A percentile compares a stretch with the other conserved stretches of the same genome.
Conservation (phyloP, 2,888 invertebrate species). For the Orthosia cruda region DNA sequence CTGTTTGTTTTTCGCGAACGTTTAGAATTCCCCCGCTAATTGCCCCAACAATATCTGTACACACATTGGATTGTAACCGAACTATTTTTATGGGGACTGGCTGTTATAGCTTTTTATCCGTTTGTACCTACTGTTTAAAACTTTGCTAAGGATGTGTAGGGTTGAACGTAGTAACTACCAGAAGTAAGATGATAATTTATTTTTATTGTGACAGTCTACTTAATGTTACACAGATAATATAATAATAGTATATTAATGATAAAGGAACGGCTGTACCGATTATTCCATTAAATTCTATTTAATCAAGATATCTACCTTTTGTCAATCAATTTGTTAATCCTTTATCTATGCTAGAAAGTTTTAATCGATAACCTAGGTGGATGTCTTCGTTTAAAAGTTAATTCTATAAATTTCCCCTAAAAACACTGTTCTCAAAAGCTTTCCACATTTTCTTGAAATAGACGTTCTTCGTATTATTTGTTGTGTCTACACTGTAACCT, state of each 20-base stretch:
- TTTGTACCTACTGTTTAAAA: constrained; percentile 7
- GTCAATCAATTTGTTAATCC: too few species aligned
- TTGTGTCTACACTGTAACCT: constrained; percentile 30
- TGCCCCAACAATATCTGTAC: constrained; percentile 74
- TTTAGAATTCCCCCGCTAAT: constrained; percentile 78
- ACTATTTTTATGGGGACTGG: constrained; percentile 48
- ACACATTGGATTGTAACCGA: constrained; percentile 64
- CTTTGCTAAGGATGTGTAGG: background rate
- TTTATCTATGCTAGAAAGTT: too few species aligned
- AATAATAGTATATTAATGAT: too few species aligned
- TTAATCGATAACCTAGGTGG: too few species aligned
- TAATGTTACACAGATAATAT: too few species aligned
- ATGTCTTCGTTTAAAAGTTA: background rate
- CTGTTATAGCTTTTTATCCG: constrained; percentile 29
- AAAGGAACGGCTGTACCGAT: too few species aligned
- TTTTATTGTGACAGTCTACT: background rate
- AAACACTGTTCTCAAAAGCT: background rate
- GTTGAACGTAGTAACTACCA: background rate
- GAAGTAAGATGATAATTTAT: background rate
- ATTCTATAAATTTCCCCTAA: background rate
- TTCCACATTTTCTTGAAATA: background rate
- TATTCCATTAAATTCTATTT: too few species aligned
- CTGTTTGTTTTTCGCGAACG: constrained; percentile 78
- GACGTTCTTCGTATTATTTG: constrained; percentile 7
- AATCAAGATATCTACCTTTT: too few species aligned